Percentiles rank a stretch among this genome's conserved stretches.
These are phyloP conservation scores for Sebastes jordani DNA, from an alignment of 2,797 vertebrate genomes.

Conservation along the genomic window DNA sequence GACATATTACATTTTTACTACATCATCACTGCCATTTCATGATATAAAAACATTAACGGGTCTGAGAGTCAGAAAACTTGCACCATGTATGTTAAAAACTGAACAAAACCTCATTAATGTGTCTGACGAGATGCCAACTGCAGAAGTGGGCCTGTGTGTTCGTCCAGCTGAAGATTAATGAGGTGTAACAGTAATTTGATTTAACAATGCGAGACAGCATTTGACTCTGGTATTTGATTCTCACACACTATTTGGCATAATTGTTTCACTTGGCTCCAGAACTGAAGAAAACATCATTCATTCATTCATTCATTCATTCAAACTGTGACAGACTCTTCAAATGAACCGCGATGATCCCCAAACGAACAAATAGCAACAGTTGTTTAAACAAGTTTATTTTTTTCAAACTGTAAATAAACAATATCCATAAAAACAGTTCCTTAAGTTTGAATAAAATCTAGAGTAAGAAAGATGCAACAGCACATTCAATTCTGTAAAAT, in stretches of 20 bases:
- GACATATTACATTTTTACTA: background rate
- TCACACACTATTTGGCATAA: background rate
- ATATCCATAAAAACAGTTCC: conserved; percentile 61
- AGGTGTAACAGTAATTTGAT: conserved; percentile 10
- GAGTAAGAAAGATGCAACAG: conserved; percentile 51
- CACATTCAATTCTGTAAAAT: conserved; percentile 65
- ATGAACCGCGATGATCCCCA: background rate
- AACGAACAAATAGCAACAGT: background rate
- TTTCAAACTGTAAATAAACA: conserved; percentile 69
- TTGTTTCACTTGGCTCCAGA: background rate
- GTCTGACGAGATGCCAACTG: background rate
- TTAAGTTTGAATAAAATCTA: conserved; percentile 62
- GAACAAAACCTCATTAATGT: background rate
- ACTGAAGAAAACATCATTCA: background rate
- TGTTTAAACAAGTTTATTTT: conserved; percentile 68
- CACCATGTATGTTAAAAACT: background rate
- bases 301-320: background rate
- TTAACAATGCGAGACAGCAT: background rate
- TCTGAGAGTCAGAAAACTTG: too few relatives aligned
- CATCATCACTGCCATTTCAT: background rate
- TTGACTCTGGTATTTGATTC: conserved; percentile 5
- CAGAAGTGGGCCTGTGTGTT: background rate
- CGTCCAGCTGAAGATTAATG: background rate
- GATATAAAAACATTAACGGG: background rate
- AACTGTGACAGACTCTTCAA: background rate